Conservation (phyloP, 2,888 invertebrate genomes). For the Cynaeus angustus region DNA sequence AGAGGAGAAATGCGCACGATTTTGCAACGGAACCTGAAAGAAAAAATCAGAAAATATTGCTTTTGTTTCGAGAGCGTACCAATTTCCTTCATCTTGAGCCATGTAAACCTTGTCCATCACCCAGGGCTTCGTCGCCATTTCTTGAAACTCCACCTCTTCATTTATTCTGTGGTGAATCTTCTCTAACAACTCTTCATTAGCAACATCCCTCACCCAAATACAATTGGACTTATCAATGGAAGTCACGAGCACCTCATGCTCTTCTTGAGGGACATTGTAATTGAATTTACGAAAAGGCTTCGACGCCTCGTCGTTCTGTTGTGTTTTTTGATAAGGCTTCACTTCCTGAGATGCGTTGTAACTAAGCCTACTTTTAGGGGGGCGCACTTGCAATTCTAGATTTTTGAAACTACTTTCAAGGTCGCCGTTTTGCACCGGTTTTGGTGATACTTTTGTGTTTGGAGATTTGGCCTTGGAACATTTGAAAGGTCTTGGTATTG, state of each 20-base stretch:
- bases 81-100: slow-evolving; percentile 26
- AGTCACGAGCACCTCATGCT: slow-evolving; percentile 16
- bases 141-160: slow-evolving; percentile 19
- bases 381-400: background rate
- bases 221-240: slow-evolving; percentile 33
- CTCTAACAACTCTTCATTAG: slow-evolving; percentile 1
- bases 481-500: background rate
- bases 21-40: slow-evolving; percentile 39
- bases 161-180: slow-evolving; percentile 17
- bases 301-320: too few relatives aligned
- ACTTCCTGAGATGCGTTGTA: too few relatives aligned
- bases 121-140: slow-evolving; percentile 17
- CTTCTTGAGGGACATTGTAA: background rate
- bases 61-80: too few relatives aligned
- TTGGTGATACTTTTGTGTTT: background rate
- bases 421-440: background rate
- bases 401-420: too few relatives aligned
- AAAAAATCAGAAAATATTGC: too few relatives aligned
- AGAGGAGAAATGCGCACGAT: slow-evolving; percentile 17
- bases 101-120: slow-evolving; percentile 26
- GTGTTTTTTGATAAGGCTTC: too few relatives aligned
- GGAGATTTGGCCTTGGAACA: slow-evolving; percentile 3
- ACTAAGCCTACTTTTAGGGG: background rate
- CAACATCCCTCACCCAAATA: slow-evolving; percentile 32
- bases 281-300: background rate